These are phyloP conservation scores for Toxostoma redivivum DNA, from an alignment of 2,113 vertebrate genomes.

Conservation along the genomic window DNA sequence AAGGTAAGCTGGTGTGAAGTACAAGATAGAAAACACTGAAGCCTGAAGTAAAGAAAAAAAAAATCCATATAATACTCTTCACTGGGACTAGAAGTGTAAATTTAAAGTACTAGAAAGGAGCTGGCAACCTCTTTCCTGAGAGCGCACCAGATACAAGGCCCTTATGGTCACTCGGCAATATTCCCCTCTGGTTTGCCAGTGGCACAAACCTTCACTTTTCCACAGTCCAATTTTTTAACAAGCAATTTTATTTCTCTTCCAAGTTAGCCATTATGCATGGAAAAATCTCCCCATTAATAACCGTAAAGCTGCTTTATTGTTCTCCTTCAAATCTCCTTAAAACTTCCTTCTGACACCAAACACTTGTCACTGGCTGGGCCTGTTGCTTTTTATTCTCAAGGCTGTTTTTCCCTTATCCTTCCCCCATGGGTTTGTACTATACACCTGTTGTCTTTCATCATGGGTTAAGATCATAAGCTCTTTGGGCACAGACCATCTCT, in stretches of 20 bases:
- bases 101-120: not conserved
- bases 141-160: not conserved
- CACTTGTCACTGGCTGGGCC: conserved; percentile 35
- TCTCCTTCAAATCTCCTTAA: conserved; percentile 61
- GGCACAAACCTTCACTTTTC: not conserved
- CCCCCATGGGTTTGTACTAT: conserved; percentile 42
- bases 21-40: not conserved
- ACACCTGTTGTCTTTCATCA: conserved; percentile 70
- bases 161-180: not conserved
- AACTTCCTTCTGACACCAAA: conserved; percentile 58
- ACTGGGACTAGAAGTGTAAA: not conserved
- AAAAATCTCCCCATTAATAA: conserved; percentile 33
- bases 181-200: not conserved
- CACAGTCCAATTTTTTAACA: not conserved
- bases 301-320: conserved; percentile 36
- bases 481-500: conserved; percentile 60
- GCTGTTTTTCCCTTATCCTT: conserved; percentile 52
- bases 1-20: not conserved
- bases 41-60: not conserved
- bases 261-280: conserved; percentile 11
- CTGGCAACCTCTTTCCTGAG: not conserved
- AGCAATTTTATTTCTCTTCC: conserved; percentile 19
- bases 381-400: conserved; percentile 56
- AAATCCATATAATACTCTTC: not conserved
- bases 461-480: conserved; percentile 66